Conservation (phyloP, 2,797 vertebrate species). For the Acanthis flammea region DNA sequence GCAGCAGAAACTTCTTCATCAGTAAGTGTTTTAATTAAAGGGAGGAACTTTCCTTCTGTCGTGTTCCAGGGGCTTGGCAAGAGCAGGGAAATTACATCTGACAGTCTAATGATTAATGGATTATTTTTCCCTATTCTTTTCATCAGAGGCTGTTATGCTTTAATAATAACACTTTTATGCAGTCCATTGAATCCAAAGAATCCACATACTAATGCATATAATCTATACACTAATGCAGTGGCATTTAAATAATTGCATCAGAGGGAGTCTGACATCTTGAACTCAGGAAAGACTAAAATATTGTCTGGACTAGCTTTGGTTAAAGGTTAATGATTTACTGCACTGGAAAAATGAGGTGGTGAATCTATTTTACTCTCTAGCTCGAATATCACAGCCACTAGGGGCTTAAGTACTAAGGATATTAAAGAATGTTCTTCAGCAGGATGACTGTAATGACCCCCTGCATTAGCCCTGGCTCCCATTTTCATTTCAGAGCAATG, state of each 20-base stretch:
- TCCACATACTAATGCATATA: conserved; percentile 8
- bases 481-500: conserved; percentile 43
- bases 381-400: background rate
- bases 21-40: conserved; percentile 81
- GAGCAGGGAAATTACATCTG: background rate
- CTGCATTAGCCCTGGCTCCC: conserved; percentile 42
- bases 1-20: conserved; percentile 89
- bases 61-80: background rate
- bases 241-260: conserved; percentile 41
- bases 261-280: conserved; percentile 10
- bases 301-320: background rate
- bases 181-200: conserved; percentile 13
- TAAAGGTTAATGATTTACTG: conserved; percentile 41
- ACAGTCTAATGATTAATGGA: conserved; percentile 13
- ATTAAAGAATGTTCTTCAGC: conserved; percentile 41
- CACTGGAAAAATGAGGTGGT: background rate
- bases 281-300: conserved; percentile 29
- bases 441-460: conserved; percentile 16
- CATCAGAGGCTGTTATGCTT: background rate
- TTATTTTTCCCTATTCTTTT: conserved; percentile 7
- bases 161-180: conserved; percentile 7
- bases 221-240: conserved; percentile 25
- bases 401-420: conserved; percentile 14
- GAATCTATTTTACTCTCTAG: conserved; percentile 6
- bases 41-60: conserved; percentile 12